phyloP scores from a whole-genome alignment of 1,140 invertebrate genomes.

The Panagrolaimus sp. region DNA sequence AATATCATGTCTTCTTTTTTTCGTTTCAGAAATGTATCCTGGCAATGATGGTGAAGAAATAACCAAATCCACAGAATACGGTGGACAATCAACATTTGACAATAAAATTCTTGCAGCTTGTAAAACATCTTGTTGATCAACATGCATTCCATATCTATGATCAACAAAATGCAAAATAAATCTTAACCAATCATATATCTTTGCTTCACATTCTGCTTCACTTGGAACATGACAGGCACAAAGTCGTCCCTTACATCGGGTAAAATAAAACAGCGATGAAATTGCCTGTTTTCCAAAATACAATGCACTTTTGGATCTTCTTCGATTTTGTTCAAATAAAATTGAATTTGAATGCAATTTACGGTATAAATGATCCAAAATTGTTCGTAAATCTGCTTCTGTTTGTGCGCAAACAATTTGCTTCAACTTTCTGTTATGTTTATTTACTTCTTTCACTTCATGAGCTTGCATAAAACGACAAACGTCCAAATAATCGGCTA shows the following conservation, averaged over 20 bases:
- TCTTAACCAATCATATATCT: constrained; percentile 13
- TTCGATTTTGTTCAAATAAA: constrained; percentile 11
- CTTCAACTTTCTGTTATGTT: constrained; percentile 15
- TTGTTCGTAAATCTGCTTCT: constrained; percentile 6
- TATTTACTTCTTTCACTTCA: constrained; percentile 5
- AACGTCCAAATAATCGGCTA: not conserved
- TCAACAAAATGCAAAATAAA: constrained; percentile 16
- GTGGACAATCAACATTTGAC: constrained; percentile 6
- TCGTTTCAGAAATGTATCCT: constrained; percentile 7
- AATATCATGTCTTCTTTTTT: constrained; percentile 18
- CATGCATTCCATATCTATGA: not conserved
- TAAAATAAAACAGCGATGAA: constrained; percentile 17
- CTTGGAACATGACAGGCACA: not conserved
- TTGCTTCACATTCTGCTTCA: not conserved
- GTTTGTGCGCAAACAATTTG: constrained; percentile 6
- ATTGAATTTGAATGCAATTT: constrained; percentile 6
- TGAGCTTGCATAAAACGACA: constrained; percentile 13
- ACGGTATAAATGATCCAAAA: constrained; percentile 12
- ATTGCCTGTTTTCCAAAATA: constrained; percentile 11
- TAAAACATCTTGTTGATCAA: constrained; percentile 14
- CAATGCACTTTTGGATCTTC: constrained; percentile 12
- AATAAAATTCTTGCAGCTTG: constrained; percentile 14
- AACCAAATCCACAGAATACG: constrained; percentile 12
- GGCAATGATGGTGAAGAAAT: constrained; percentile 4
- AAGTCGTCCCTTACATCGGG: not conserved